Evolutionary conservation across 2,888 invertebrate species (phyloP).

Genomic region (Agapostemon virescens): DNA sequence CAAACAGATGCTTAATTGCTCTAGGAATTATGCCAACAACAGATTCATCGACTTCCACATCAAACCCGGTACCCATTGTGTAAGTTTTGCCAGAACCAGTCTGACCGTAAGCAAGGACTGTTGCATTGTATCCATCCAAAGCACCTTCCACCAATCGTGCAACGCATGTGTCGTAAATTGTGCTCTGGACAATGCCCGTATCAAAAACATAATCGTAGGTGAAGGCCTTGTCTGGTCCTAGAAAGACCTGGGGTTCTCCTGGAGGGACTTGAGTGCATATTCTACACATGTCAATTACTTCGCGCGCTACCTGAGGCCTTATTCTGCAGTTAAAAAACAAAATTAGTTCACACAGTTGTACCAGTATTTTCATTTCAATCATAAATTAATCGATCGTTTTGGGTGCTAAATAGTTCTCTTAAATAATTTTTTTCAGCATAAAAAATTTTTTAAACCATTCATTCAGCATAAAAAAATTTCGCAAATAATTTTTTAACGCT

Average conservation of each 20-base stretch:
- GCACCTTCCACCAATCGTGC: conserved; percentile 93
- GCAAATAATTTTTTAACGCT: no score
- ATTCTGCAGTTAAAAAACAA: conserved; percentile 85
- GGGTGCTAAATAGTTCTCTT: background rate
- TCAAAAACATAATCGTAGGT: conserved; percentile 98
- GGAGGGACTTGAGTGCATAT: conserved; percentile 94
- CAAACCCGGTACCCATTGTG: conserved; percentile 99
- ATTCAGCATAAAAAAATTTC: background rate
- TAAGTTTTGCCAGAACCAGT: conserved; percentile 99
- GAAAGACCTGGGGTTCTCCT: conserved; percentile 94
- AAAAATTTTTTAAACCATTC: background rate
- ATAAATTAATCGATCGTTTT: background rate
- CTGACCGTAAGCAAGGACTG: conserved; percentile 91
- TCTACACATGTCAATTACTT: conserved; percentile 96
- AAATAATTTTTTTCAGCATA: background rate
- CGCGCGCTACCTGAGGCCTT: conserved; percentile 95
- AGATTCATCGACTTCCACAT: conserved; percentile 82
- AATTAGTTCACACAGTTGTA: background rate
- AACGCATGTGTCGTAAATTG: conserved; percentile 92
- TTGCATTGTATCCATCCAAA: conserved; percentile 98
- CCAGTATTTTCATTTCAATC: background rate
- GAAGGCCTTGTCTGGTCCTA: conserved; percentile 96
- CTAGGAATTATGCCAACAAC: conserved; percentile 94
- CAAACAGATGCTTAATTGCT: conserved; percentile 95
- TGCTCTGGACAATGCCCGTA: conserved; percentile 86